Evolutionary conservation across 2,797 vertebrate genomes (phyloP), one percentile per base, ranked within the genome.

Genomic region (Otolemur crassicaudatus): DNA sequence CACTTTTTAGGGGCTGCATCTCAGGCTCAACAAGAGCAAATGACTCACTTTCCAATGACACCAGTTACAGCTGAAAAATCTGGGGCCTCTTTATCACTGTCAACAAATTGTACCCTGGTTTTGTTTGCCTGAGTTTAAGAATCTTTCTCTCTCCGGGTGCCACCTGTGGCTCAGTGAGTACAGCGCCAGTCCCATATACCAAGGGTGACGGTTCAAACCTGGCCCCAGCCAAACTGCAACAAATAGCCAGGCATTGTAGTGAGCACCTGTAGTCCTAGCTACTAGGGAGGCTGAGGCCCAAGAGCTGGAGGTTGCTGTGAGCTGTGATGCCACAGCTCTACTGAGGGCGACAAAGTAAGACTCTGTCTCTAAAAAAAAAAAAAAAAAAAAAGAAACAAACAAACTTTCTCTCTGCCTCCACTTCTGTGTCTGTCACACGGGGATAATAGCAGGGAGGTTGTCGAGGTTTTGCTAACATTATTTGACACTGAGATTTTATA

Each of bases 121-220:
- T 85, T 87, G 22, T 90, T 94, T n/a, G 19, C n/a, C 3, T n/a
- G 75, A 89, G 29, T 96, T 86, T 31, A 65, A 93, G 92, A 88
- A 70, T 60, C 70, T 49, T 13, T 49, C 49, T 43, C 40, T 43
- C 40, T 40, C 40, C 4, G 40, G 40, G 40, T 43, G 40, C 6
- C 7, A 7, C 40, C 40, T 43, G 40, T 43, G 40, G 40, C 40
- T 43, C 40, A 43, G 40, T 43, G 40, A 43, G 40, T 43, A 43
- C 5, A 43, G 40, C 40, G 7, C 40, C 40, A 7, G 40, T 43
- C 6, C 40, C 40, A 43, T 43, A 43, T 43, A 43, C 40, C 40
- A 43, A 43, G 40, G 40, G 40, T 43, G 40, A 7, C 1, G 40
- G 40, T 6, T 43, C 40, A 43, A 43, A 43, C 40, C 40, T 43